Evolutionary conservation across 2,797 vertebrate genomes (phyloP).

Genomic region (Paramormyrops hopkinsi): DNA sequence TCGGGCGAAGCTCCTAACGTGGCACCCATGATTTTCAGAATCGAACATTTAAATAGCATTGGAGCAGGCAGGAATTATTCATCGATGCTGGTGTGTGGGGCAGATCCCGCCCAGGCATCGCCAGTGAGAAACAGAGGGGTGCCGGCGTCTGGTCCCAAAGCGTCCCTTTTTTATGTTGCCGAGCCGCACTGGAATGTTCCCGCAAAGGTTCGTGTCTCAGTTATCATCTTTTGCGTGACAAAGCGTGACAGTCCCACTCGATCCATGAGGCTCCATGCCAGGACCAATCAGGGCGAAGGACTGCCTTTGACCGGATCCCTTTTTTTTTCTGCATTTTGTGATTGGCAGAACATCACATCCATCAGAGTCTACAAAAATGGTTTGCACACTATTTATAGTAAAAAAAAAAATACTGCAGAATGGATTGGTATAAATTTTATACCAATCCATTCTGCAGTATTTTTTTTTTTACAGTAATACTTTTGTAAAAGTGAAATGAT

Average conservation of each 20-base stretch:
- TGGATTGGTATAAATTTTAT: too few species aligned
- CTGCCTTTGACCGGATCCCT: not conserved
- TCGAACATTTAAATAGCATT: not conserved
- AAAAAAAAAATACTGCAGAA: too few species aligned
- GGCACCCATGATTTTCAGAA: not conserved
- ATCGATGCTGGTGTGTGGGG: not conserved
- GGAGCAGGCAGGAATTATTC: not conserved
- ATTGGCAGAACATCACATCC: not conserved
- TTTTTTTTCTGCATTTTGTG: not conserved
- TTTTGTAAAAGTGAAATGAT: not conserved
- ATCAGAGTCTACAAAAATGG: not conserved
- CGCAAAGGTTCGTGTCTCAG: not conserved
- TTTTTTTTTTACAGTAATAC: not conserved
- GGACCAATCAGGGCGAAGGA: not conserved
- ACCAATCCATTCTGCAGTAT: not conserved
- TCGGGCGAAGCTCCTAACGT: not conserved
- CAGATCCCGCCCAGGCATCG: not conserved
- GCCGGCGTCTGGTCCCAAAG: not conserved
- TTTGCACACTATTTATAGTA: not conserved
- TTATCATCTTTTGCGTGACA: not conserved
- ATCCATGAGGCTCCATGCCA: not conserved
- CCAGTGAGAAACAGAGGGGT: not conserved
- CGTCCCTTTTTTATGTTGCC: not conserved
- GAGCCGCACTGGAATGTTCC: not conserved
- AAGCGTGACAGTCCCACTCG: not conserved